A percentile compares a stretch with the other conserved stretches of the same genome.
Conservation (phyloP, 2,113 vertebrate species). For the Daphoenositta chrysoptera region DNA sequence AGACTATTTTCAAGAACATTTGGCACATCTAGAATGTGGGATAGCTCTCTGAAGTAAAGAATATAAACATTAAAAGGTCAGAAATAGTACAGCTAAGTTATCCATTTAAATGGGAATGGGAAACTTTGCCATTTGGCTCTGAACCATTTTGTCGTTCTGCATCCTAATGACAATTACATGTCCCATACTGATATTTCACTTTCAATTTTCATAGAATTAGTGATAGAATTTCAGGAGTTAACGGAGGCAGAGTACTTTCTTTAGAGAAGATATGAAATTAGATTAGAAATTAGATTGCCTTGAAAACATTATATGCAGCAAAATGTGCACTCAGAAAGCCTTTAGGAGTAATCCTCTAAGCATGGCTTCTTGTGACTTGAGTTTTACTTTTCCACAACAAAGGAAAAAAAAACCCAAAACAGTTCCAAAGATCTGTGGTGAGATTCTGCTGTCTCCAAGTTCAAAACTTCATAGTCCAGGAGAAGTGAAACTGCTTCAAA, state of each 20-base stretch:
- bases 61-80: conserved; percentile 35
- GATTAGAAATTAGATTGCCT: conserved; percentile 55
- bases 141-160: conserved; percentile 3
- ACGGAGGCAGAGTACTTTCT: conserved; percentile 39
- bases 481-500: background rate
- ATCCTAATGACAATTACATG: conserved; percentile 30
- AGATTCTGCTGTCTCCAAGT: background rate
- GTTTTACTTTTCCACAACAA: background rate
- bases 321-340: conserved; percentile 35
- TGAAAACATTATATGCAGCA: conserved; percentile 25
- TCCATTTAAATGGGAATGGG: background rate
- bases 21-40: conserved; percentile 12
- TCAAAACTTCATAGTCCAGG: background rate
- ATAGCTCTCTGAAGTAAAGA: conserved; percentile 41
- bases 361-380: background rate
- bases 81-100: conserved; percentile 9
- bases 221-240: conserved; percentile 57
- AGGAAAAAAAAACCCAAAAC: background rate
- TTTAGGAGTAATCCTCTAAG: conserved; percentile 29
- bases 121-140: conserved; percentile 53
- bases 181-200: conserved; percentile 35
- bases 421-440: background rate
- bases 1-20: conserved; percentile 51
- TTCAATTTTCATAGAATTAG: conserved; percentile 54
- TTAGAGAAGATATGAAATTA: conserved; percentile 50